phyloP scores from a whole-genome alignment of 2,797 vertebrate species.

The Dicrostonyx torquatus region DNA sequence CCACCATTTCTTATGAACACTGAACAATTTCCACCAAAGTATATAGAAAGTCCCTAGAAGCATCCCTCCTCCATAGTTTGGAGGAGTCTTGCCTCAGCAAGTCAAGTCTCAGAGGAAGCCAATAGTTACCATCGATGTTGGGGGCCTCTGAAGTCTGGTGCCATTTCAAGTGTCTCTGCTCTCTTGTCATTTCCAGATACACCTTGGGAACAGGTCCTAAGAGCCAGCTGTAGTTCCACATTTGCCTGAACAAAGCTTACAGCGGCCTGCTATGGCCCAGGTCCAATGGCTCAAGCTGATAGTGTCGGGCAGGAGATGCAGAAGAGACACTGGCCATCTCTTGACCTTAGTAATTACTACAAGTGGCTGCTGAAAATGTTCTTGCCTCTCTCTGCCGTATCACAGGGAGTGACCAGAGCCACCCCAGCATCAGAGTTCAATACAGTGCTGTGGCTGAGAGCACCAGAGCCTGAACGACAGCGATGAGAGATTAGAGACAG shows the following conservation, averaged over 20 bases:
- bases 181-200: background rate
- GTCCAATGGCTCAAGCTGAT: background rate
- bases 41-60: background rate
- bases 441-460: background rate
- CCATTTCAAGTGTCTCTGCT: background rate
- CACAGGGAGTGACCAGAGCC: background rate
- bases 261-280: background rate
- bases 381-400: background rate
- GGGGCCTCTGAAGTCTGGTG: background rate
- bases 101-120: background rate
- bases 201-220: background rate
- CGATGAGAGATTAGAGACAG: background rate
- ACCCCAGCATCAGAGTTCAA: conserved; percentile 34
- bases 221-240: background rate
- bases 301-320: background rate
- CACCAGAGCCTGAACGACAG: background rate
- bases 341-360: background rate
- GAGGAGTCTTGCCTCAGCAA: conserved; percentile 11
- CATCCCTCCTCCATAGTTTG: background rate
- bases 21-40: background rate
- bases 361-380: conserved; percentile 63
- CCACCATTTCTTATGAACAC: background rate
- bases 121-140: background rate
- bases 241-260: background rate
- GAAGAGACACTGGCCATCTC: conserved; percentile 31